phyloP scores from a whole-genome alignment of 2,888 invertebrate genomes.

The Urechis unicinctus region DNA sequence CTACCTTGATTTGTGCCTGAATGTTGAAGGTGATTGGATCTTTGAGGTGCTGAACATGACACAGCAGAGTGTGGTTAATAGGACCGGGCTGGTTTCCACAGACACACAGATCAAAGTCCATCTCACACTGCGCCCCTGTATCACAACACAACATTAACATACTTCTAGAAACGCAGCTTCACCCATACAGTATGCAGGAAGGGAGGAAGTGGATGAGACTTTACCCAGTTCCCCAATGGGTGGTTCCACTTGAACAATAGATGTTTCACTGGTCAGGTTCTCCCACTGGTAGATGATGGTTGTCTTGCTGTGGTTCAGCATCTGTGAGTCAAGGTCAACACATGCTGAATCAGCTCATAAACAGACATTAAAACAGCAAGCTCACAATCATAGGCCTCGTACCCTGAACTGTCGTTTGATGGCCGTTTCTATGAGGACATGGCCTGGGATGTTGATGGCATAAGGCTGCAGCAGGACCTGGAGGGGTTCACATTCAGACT shows the following conservation, averaged over 20 bases:
- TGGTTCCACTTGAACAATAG: conserved; percentile 46
- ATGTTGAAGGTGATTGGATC: conserved; percentile 43
- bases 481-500: conserved; percentile 42
- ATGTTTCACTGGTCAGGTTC: conserved; percentile 26
- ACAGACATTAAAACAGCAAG: neutral
- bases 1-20: conserved; percentile 44
- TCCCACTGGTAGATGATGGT: conserved; percentile 46
- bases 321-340: conserved; percentile 25
- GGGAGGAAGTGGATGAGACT: too few relatives aligned
- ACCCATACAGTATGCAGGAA: neutral
- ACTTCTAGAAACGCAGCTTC: neutral
- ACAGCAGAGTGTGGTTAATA: conserved; percentile 38
- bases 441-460: conserved; percentile 41
- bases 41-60: conserved; percentile 42
- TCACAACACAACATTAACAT: neutral
- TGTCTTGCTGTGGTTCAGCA: conserved; percentile 46
- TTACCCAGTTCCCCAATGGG: conserved; percentile 46
- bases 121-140: conserved; percentile 40
- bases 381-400: neutral
- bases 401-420: conserved; percentile 43
- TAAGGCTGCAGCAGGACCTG: conserved; percentile 45
- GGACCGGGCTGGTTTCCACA: conserved; percentile 40
- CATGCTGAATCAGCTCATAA: neutral
- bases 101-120: conserved; percentile 42
- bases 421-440: conserved; percentile 35